phyloP scores from a whole-genome alignment of 2,888 invertebrate genomes.

The Thera obeliscata region DNA sequence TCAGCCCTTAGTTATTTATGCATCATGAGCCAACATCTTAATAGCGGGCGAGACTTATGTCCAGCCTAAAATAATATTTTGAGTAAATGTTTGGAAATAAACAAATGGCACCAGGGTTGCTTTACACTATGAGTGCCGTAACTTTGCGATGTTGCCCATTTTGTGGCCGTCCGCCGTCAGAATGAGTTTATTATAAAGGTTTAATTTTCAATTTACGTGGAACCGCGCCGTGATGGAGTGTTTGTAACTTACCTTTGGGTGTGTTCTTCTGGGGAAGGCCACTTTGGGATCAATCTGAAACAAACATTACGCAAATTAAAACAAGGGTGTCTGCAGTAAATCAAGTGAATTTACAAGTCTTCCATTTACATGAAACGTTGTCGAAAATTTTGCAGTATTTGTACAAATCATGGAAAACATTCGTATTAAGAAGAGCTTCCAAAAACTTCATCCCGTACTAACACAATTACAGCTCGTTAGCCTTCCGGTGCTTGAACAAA shows the following conservation, averaged over 20 bases:
- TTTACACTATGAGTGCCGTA: constrained; percentile 70
- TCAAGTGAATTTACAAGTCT: constrained; percentile 1
- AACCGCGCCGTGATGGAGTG: constrained; percentile 52
- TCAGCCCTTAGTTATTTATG: constrained; percentile 81
- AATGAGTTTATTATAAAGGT: constrained; percentile 71
- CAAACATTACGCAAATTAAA: constrained; percentile 38
- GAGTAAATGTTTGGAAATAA: constrained; percentile 82
- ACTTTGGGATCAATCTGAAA: constrained; percentile 99
- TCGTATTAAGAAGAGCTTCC: constrained; percentile 1
- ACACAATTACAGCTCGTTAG: constrained; percentile 31
- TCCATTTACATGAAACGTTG: background rate
- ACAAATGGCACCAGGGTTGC: constrained; percentile 65
- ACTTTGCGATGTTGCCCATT: constrained; percentile 58
- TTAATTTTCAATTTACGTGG: constrained; percentile 67
- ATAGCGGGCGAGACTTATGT: constrained; percentile 77
- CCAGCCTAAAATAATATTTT: constrained; percentile 84
- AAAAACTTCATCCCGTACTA: constrained; percentile 23
- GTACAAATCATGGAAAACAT: constrained; percentile 6
- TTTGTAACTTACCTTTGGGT: constrained; percentile 95
- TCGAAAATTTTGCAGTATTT: background rate
- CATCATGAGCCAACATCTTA: constrained; percentile 81
- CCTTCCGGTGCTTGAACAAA: constrained; percentile 22
- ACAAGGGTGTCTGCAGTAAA: constrained; percentile 15
- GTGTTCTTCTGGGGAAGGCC: constrained; percentile 99
- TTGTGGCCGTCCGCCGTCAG: constrained; percentile 65